Evolutionary conservation across 2,797 vertebrate genomes (phyloP), one percentile per base, ranked within the genome.

Genomic region (Sebastes vulpes): DNA sequence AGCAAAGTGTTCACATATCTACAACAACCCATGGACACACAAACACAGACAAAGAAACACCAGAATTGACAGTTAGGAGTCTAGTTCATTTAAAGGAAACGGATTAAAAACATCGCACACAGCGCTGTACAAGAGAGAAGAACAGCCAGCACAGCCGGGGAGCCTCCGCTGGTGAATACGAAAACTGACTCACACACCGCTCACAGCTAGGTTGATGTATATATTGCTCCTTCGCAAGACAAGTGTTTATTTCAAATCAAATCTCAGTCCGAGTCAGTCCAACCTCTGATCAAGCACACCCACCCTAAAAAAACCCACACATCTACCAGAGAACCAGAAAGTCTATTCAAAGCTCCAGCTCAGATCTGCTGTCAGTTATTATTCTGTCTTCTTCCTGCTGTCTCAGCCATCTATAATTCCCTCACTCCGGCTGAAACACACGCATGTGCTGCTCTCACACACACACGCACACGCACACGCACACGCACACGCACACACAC

Each of bases 1-100:
- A 99, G 96, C 81, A 99, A 96, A 3, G 98, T 99, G 95, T 98
- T 99, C 95, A 99, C 97, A 0, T 99, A 99, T 94, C 99, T 99
- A 88, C 23, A 79, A 72, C 14, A 78, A 72, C 14, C 32, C 50
- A 81, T 1, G 25, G 28, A 82, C 38, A 77, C 11, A 78, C 14
- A 80, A 8, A 58, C 12, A 80, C 11, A 69, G 2, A 84, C 2
- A 80, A n/a, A 73, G 6, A 70, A 50, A 78, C 12, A 54, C 2
- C 5, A 63, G 9, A 65, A 64, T 1, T 61, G 53, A 79, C 32
- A 26, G 38, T 64, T 20, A 70, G 31, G 59, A 35, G 59, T 61
- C 20, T 14, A 21, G 12, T 20, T 31, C 1, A 65, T 65, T 64
- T 31, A 9, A 59, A 46, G 28, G 9, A 64, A 20, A 60, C 3